Base-by-base conservation (phyloP, 2,113 vertebrate species). In the Corythaixoides concolor region DNA sequence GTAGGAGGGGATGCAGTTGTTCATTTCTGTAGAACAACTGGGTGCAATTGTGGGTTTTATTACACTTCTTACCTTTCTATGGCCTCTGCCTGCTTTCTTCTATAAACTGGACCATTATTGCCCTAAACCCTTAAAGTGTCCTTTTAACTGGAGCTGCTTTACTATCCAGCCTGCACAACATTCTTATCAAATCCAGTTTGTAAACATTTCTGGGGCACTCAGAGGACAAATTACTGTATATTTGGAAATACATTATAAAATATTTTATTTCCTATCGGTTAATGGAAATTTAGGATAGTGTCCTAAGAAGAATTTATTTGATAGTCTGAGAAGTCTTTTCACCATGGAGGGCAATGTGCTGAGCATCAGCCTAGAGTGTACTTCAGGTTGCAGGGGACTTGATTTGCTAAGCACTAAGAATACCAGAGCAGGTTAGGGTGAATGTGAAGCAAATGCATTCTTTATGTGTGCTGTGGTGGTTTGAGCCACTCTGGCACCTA, bases 241-340 rank as follows among this genome's bases (percentile, higher is more conserved):
- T 96, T 95, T 95, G 95, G 96, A 97, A 98, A 97, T 89, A 73
- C 24, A 77, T 97, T 89, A 95, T 85, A 97, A 94, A 97, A 88
- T 82, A 94, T 87, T 96, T 81, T 91, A 95, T 96, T 96, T 97
- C 89, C 92, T 95, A 55, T 50, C 84, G 35, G 63, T 95, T 94
- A 97, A 97, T 89, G 80, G 96, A 97, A 94, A 97, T 77, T 84
- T 81, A 70, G 60, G 81, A 89, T 92, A 63, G 93, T 90, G 93
- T 97, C 85, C 85, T 89, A 85, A 64, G 82, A 97, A 91, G 60
- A 94, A 95, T 91, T 97, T 96, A 97, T 95, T 94, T 97, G 94
- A 95, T 91, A 95, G n/a, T 30, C 33, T 86, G 93, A 97, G 92
- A 93, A 97, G 93, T 10, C 52, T 89, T 97, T 93, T 97, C 83